Base-by-base conservation (phyloP, 2,113 vertebrate species). In the Hemicordylus capensis region DNA sequence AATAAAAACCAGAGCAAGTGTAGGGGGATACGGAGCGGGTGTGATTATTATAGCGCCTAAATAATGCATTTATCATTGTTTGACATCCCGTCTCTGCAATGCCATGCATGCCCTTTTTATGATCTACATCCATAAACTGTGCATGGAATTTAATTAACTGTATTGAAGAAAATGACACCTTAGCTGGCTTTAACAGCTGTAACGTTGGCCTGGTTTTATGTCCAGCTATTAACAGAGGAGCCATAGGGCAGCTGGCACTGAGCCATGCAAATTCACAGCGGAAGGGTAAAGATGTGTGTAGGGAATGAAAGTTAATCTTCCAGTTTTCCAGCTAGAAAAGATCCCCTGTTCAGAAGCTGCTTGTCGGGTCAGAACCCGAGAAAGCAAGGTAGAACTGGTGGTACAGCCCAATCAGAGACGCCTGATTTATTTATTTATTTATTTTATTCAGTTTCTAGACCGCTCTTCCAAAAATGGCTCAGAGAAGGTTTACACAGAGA, bases 121-220 rank as follows among this genome's bases (percentile, higher is more conserved):
- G 86, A 91, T 89, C 90, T 93, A 93, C 85, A 69, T 87, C 88
- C 84, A 91, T 93, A 90, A 92, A 87, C 92, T 91, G 90, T 85
- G 87, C 89, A 92, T 61, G 4, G 93, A 93, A 93, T 94, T 95
- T 96, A 95, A 96, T 96, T 93, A 95, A 92, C 95, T 93, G 82
- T 59, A 39, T 89, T 85, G 92, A 92, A 89, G 87, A 86, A 86
- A 87, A 77, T 48, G 83, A 91, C 85, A 90, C 85, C 22, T 81
- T 88, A 89, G 90, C 93, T 86, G 63, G 91, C 91, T 94, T 86
- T 59, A 89, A 91, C 86, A 76, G 94, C 94, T 93, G 92, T 92
- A 92, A 82, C 90, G 85, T 56, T 85, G 91, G 92, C 9, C 24
- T 91, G 93, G 91, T 92, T 96, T 96, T 96, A 95, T 92, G 90